phyloP scores from a whole-genome alignment of 2,888 invertebrate species.

The Meganola albula region DNA sequence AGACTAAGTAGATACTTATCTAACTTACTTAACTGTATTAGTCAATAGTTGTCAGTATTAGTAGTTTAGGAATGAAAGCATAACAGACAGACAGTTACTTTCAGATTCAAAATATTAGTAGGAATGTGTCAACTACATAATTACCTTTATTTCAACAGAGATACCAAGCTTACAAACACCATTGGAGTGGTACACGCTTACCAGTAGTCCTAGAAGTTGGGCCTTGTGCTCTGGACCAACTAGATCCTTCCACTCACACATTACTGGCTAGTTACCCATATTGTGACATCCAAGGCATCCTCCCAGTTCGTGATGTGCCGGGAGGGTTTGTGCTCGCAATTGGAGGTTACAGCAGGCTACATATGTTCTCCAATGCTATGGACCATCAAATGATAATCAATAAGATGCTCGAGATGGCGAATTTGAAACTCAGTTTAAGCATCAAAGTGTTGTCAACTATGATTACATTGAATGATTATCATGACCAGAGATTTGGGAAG shows the following conservation, averaged over 20 bases:
- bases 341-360: constrained; percentile 93
- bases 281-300: constrained; percentile 64
- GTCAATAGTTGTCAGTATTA: too few relatives aligned
- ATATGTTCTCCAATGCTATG: constrained; percentile 89
- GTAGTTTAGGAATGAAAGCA: too few relatives aligned
- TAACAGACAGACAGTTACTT: too few relatives aligned
- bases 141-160: constrained; percentile 67
- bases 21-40: too few relatives aligned
- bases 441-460: constrained; percentile 90
- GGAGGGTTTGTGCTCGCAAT: constrained; percentile 95
- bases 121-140: too few relatives aligned
- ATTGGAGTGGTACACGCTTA: constrained; percentile 96
- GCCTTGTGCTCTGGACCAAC: constrained; percentile 93
- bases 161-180: constrained; percentile 95
- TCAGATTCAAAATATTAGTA: too few relatives aligned
- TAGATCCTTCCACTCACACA: constrained; percentile 91
- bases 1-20: too few relatives aligned
- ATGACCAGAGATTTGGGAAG: constrained; percentile 92
- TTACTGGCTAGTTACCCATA: constrained; percentile 81
- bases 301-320: constrained; percentile 90
- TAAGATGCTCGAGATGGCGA: constrained; percentile 90
- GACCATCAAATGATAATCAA: constrained; percentile 92
- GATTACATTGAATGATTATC: constrained; percentile 91
- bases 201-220: constrained; percentile 94
- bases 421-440: constrained; percentile 86